Percentiles rank a stretch among this genome's conserved stretches.
Evolutionary conservation across 2,888 invertebrate species (phyloP).

Genomic region (Dichetophora obliterata): DNA sequence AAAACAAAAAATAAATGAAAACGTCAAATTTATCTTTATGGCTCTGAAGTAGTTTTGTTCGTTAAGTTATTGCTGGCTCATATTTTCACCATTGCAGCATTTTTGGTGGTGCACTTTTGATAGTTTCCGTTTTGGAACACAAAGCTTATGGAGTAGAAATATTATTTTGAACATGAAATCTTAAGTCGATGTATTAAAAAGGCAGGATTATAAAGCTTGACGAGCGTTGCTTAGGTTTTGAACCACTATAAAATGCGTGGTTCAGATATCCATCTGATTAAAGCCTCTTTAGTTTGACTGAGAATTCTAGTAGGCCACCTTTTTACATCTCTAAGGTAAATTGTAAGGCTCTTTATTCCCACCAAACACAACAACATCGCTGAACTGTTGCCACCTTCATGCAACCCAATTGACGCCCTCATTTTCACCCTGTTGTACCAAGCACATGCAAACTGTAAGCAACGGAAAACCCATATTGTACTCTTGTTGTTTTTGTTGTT

Average conservation of each 20-base stretch:
- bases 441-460: neutral
- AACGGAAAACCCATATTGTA: neutral
- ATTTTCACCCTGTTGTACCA: neutral
- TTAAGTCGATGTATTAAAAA: too few species aligned
- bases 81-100: neutral
- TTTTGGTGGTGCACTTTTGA: neutral
- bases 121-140: neutral
- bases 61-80: neutral
- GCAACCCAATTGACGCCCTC: neutral
- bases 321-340: too few species aligned
- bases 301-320: too few species aligned
- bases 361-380: too few species aligned
- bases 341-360: too few species aligned
- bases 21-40: slow-evolving; percentile 18
- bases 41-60: neutral
- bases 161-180: neutral
- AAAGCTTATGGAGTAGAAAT: neutral
- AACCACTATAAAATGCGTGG: too few species aligned
- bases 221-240: too few species aligned
- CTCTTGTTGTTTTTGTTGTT: neutral
- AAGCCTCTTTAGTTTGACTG: too few species aligned
- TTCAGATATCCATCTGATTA: too few species aligned
- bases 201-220: neutral
- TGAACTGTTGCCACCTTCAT: neutral
- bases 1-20: neutral